Evolutionary conservation across 92 coral and sea anemone genomes (phyloP).

Genomic region (Zoanthus sociatus): DNA sequence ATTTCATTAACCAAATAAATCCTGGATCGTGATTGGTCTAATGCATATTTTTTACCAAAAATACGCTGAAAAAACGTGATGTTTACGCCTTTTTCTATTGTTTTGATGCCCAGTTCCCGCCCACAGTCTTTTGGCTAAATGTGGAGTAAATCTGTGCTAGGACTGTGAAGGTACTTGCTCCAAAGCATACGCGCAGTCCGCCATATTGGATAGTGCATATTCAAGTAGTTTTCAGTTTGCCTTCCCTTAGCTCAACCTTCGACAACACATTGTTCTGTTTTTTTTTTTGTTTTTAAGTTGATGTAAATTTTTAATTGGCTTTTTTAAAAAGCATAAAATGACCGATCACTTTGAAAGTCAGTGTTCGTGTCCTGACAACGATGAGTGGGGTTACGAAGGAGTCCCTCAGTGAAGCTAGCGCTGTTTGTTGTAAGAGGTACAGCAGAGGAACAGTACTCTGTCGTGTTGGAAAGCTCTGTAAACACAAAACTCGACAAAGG

Average conservation of each 20-base stretch:
- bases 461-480: background rate
- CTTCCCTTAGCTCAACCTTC: background rate
- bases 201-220: background rate
- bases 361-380: background rate
- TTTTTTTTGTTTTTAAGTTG: background rate
- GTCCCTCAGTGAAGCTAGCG: background rate
- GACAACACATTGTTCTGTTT: background rate
- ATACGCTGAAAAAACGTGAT: too few species aligned
- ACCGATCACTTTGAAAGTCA: too few species aligned
- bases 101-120: too few species aligned
- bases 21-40: too few species aligned
- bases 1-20: too few species aligned
- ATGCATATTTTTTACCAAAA: too few species aligned
- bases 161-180: background rate
- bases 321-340: too few species aligned
- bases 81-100: too few species aligned
- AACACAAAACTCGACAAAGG: background rate
- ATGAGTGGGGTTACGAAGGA: constrained; percentile 5
- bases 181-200: background rate
- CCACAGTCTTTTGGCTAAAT: too few species aligned
- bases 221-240: background rate
- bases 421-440: constrained; percentile 1
- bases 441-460: background rate
- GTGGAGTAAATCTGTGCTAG: too few species aligned
- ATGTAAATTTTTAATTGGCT: background rate